Evolutionary conservation across 2,113 vertebrate genomes (phyloP), one percentile per base, ranked within the genome.

Genomic region (Serinus canaria): DNA sequence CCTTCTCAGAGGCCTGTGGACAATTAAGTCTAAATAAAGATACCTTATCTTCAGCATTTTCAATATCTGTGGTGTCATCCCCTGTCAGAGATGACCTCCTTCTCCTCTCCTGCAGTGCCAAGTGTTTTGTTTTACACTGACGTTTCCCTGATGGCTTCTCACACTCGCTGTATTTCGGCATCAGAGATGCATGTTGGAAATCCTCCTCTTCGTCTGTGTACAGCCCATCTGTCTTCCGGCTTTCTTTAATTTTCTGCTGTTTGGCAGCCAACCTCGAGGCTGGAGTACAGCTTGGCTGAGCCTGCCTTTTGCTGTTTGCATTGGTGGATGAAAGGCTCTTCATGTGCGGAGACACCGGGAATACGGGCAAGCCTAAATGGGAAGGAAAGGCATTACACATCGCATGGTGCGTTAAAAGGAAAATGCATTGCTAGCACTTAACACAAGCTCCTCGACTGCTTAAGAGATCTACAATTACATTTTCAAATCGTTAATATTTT

Each of bases 61-160:
- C 98, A 73, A 98, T 97, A 96, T 98, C 97, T 94, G 69, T 98
- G 94, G 97, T 97, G 92, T 97, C 97, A 79, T 98, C 98, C 76
- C 97, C 98, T 11, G 98, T 95, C 87, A 97, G 96, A 15, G 97
- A 86, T 91, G 97, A 96, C 81, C 97, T 97, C 95, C 97, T 97
- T 93, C 97, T 98, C 79, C 98, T 98, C 97, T 99, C 99, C 96
- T 98, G 98, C 91, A 98, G 98, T 94, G 98, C 98, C 97, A 99
- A 98, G 97, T 99, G 99, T 97, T 99, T 99, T 98, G 99, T 99
- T 98, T 99, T 99, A 98, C 99, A 99, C 97, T 99, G 99, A 95
- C 99, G 98, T 98, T 99, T 99, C 98, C 99, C 99, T 97, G 99
- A 99, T 98, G 99, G 99, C 96, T 99, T 99, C 98, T 99, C 99